A percentile compares a stretch with the other conserved stretches of the same genome.
Evolutionary conservation across 2,113 vertebrate species (phyloP).

Genomic region (Platichthys stellatus): DNA sequence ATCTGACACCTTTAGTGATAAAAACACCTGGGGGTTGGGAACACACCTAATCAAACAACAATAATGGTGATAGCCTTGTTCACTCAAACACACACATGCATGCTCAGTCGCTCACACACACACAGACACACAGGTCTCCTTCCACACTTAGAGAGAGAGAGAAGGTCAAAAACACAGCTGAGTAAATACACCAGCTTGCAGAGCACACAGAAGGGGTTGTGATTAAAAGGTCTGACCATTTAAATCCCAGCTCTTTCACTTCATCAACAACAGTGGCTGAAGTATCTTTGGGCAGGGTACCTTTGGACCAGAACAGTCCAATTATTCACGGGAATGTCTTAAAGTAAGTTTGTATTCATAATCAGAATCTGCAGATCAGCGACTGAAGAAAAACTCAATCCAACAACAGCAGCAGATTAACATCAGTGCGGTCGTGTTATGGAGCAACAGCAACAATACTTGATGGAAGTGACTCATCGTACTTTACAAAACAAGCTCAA

Average conservation of each 20-base stretch:
- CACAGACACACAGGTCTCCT: neutral
- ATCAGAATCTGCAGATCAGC: conserved; percentile 4
- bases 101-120: neutral
- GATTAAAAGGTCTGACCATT: conserved; percentile 12
- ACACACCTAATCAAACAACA: conserved; percentile 46
- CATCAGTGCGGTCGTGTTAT: neutral
- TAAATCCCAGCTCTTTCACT: conserved; percentile 4
- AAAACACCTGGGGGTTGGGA: conserved; percentile 20
- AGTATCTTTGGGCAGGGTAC: neutral
- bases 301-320: neutral
- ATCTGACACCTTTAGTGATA: conserved; percentile 18
- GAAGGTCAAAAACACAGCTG: conserved; percentile 68
- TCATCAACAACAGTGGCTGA: neutral
- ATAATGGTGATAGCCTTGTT: conserved; percentile 17
- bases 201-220: conserved; percentile 8
- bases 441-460: neutral
- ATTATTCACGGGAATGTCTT: conserved; percentile 4
- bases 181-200: conserved; percentile 49
- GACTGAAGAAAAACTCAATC: conserved; percentile 22
- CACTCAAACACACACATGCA: conserved; percentile 2
- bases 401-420: conserved; percentile 27
- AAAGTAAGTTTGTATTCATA: conserved; percentile 11
- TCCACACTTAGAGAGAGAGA: conserved; percentile 8
- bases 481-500: conserved; percentile 12
- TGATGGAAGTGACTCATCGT: conserved; percentile 4